A percentile compares a stretch with the other conserved stretches of the same genome.
Evolutionary conservation across 2,888 invertebrate species (phyloP).

Genomic region (Cosmopolites sordidus): DNA sequence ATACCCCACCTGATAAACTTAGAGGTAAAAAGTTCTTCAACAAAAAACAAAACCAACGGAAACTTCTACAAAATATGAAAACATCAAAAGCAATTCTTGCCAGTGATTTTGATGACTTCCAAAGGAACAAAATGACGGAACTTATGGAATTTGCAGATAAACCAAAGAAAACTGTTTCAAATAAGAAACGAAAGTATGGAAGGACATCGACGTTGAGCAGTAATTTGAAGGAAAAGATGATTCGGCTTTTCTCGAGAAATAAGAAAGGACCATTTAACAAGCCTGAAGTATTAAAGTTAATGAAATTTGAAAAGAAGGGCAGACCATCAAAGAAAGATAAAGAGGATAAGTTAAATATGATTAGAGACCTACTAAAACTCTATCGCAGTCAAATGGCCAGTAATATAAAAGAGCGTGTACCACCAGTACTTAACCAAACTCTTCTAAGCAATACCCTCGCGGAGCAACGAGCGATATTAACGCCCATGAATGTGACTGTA

Average conservation of each 20-base stretch:
- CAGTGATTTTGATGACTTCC: slow-evolving; percentile 13
- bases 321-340: slow-evolving; percentile 9
- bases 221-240: slow-evolving; percentile 14
- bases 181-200: slow-evolving; percentile 2
- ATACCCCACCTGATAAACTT: not conserved
- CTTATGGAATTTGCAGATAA: not conserved
- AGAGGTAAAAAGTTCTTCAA: slow-evolving; percentile 6
- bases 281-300: slow-evolving; percentile 8
- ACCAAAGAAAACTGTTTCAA: not conserved
- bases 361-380: slow-evolving; percentile 12
- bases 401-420: slow-evolving; percentile 8
- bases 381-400: slow-evolving; percentile 3
- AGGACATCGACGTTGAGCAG: not conserved
- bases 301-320: slow-evolving; percentile 11
- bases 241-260: slow-evolving; percentile 7
- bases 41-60: slow-evolving; percentile 3
- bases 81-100: not conserved
- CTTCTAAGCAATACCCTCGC: slow-evolving; percentile 10
- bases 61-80: slow-evolving; percentile 4
- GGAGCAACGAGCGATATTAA: slow-evolving; percentile 27
- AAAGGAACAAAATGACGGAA: slow-evolving; percentile 11
- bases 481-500: slow-evolving; percentile 33
- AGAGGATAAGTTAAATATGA: slow-evolving; percentile 10
- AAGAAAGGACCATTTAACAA: slow-evolving; percentile 2
- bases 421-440: slow-evolving; percentile 6